Evolutionary conservation across 2,888 invertebrate genomes (phyloP), one percentile per base, ranked within the genome.

Genomic region (Tetranychus truncatus): DNA sequence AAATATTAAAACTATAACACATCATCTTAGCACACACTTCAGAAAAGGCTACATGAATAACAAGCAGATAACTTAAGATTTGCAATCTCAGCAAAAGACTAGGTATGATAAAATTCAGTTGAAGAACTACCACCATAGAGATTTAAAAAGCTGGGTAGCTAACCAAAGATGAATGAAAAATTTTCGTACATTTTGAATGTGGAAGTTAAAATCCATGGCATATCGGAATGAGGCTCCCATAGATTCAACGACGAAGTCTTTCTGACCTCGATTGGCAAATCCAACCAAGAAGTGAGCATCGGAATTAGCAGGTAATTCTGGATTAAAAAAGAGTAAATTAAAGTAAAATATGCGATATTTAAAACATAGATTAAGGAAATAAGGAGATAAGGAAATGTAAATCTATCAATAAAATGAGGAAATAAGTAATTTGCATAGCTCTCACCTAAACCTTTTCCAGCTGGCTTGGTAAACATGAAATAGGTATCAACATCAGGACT

Each of bases 161-260:
- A 34, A 34, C 4, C 34, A 34, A 34, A 34, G 34, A 34, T 34
- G 34, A 34, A 34, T 34, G 4, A 34, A 34, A 34, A 34, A 34
- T 4, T 34, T 34, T 34, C 34, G 34, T 80, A 85, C 85, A 85
- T 99, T 99, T 84, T 97, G 96, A 79, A 99, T 95, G 85, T 91
- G 92, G 84, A 93, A 99, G 79, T 90, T 93, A 85, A 93, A 99
- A 84, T 99, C 97, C 90, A 95, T 92, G 9, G 97, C 96, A 69
- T 97, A 99, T 80, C 96, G 89, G 88, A 99, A 96, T 0, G 97
- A 96, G 0, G 96, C 95, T 81, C 97, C 97, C 82, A 97, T 87
- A 7, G 90, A 89, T 82, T 99, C 95, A 34, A 99, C 88, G 44
- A 90, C 84, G 81, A 96, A 95, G 80, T 95, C 93, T 80, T 90